Percentiles rank a stretch among this genome's conserved stretches.
These are phyloP conservation scores for Quadriops clusia DNA, from an alignment of 2,888 invertebrate genomes.

Conservation along the genomic window DNA sequence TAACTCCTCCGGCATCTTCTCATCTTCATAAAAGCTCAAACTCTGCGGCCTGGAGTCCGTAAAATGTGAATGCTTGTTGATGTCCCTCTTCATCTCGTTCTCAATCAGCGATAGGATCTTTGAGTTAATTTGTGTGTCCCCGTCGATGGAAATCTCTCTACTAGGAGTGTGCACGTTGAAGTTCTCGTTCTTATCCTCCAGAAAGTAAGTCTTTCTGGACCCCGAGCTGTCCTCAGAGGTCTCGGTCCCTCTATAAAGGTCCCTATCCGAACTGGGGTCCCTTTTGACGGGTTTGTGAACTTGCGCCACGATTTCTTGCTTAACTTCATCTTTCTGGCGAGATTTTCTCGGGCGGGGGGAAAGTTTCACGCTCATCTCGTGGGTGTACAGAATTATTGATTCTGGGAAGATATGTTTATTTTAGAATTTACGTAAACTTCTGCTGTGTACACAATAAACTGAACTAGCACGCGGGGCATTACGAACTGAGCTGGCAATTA, in stretches of 20 bases:
- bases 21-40: constrained; percentile 37
- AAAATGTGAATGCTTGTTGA: constrained; percentile 34
- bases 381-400: constrained; percentile 9
- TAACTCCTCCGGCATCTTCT: constrained; percentile 35
- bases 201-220: constrained; percentile 24
- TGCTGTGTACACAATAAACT: constrained; percentile 6
- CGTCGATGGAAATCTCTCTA: constrained; percentile 42
- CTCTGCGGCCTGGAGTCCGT: constrained; percentile 37
- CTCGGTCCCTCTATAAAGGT: constrained; percentile 21
- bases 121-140: constrained; percentile 45
- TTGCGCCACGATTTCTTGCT: constrained; percentile 34
- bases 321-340: constrained; percentile 30
- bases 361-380: constrained; percentile 23
- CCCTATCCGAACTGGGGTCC: constrained; percentile 20
- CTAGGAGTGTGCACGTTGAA: constrained; percentile 29
- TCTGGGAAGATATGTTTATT: constrained; percentile 4
- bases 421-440: constrained; percentile 1
- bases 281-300: constrained; percentile 30
- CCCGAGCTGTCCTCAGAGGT: constrained; percentile 29
- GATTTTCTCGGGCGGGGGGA: constrained; percentile 26
- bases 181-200: constrained; percentile 28
- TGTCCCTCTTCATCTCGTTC: constrained; percentile 34
- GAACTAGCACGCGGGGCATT: no score
- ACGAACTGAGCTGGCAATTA: no score
- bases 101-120: constrained; percentile 35